Percentiles rank a stretch among this genome's conserved stretches.
phyloP scores from a whole-genome alignment of 2,797 vertebrate species.

The Emys orbicularis region DNA sequence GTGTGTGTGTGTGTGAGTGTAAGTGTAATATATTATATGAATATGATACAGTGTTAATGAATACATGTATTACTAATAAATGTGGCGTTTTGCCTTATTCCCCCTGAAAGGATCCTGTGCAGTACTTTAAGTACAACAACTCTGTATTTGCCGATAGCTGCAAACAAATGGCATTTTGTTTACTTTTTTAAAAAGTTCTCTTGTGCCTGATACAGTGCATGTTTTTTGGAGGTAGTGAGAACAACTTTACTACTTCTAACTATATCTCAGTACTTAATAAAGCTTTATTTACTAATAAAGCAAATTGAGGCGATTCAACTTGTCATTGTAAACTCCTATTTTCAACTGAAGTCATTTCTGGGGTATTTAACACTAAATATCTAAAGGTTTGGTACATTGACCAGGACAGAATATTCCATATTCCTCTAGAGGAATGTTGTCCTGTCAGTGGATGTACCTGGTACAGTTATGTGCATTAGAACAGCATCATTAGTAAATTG shows the following conservation, averaged over 20 bases:
- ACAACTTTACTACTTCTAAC: neutral
- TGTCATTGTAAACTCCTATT: neutral
- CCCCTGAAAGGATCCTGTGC: too few relatives aligned
- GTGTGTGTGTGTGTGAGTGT: too few relatives aligned
- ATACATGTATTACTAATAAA: too few relatives aligned
- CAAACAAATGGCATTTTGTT: conserved; percentile 12
- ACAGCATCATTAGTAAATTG: too few relatives aligned
- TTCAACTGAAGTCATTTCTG: neutral
- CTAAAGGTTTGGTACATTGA: neutral
- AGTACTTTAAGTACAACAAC: too few relatives aligned
- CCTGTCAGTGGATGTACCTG: neutral
- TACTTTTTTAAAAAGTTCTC: conserved; percentile 8
- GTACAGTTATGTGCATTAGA: too few relatives aligned
- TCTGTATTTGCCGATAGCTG: neutral
- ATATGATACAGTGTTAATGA: too few relatives aligned
- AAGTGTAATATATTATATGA: too few relatives aligned
- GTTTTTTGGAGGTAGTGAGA: neutral
- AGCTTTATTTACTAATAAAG: conserved; percentile 17
- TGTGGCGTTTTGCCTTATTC: too few relatives aligned
- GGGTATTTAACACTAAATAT: neutral
- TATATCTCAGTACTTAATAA: neutral
- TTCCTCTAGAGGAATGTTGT: neutral
- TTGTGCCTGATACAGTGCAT: conserved; percentile 13
- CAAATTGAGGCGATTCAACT: neutral
- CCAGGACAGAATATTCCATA: neutral